Evolutionary conservation across 2,888 invertebrate genomes (phyloP), one percentile per base, ranked within the genome.

Genomic region (Parthenolecanium corni): DNA sequence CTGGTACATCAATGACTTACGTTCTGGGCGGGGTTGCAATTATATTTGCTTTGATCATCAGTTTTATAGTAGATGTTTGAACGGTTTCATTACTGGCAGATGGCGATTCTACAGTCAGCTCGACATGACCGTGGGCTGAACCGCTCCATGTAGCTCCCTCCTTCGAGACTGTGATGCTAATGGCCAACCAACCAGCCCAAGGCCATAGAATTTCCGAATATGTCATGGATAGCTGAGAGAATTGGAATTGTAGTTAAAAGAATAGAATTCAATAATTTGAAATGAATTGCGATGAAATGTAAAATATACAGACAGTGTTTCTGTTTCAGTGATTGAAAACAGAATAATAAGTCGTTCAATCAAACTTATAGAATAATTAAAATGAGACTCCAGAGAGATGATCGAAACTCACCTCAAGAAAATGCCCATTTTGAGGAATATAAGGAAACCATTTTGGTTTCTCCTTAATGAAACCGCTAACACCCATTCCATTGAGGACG

Each of bases 181-280:
- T 82, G 1, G 92, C 91, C 69, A 96, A 74, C 86, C 90, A 96
- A 0, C 96, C 96, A 1, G 93, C 89, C 94, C 95, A 96, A 0
- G 96, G 96, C 95, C 95, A 97, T 61, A 96, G 76, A 40, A 86
- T 79, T 67, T 83, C 81, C 12, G 90, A 89, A 75, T 86, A 81
- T 3, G 85, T 80, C 62, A 89, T 80, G 0, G 88, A 80, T 36
- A 70, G 66, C 69, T 69, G 44, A 14, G 47, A 63, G 51, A 44
- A 58, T 63, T 12, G 65, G 46, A 67, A 67, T 20, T n/a, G n/a
- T n/a, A n/a, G n/a, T 14, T 14, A 46, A 46, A 14, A 14, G n/a
- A 46, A 46, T 18, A n/a, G 11, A n/a, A 6, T 16, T 6, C 16
- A 16, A 6, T 11, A 46, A 12, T n/a, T 46, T 46, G 9, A 46